Percentiles rank a stretch among this genome's conserved stretches.
These are phyloP conservation scores for Propithecus perrieri DNA, from an alignment of 2,797 vertebrate genomes.

Conservation along the genomic window DNA sequence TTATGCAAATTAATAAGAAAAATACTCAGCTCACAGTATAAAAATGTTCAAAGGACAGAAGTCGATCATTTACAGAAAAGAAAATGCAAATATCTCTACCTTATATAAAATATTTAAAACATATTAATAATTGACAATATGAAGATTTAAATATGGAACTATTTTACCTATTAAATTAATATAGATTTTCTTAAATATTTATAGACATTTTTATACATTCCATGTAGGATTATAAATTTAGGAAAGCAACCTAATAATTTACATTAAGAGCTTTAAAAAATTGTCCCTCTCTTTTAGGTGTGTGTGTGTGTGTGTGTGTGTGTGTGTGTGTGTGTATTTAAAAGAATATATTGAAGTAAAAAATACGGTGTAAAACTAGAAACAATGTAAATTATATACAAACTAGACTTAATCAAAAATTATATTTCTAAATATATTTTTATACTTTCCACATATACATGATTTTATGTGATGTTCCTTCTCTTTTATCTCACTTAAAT, in stretches of 20 bases:
- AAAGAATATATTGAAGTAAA: background rate
- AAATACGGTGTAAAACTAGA: background rate
- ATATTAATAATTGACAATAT: background rate
- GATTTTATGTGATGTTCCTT: background rate
- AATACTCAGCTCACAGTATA: background rate
- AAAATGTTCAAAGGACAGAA: background rate
- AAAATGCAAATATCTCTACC: slow-evolving; percentile 16
- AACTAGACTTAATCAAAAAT: background rate
- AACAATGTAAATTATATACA: background rate
- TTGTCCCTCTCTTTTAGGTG: background rate
- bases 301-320: too few species aligned
- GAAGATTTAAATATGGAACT: slow-evolving; percentile 10
- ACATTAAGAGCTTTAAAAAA: background rate
- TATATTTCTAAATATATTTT: slow-evolving; percentile 25
- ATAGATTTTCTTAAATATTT: slow-evolving; percentile 26
- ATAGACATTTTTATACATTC: background rate
- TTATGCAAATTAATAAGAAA: slow-evolving; percentile 24
- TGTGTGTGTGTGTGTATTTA: background rate
- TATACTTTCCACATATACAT: background rate
- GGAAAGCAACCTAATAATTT: slow-evolving; percentile 11
- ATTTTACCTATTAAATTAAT: slow-evolving; percentile 27
- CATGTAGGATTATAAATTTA: background rate
- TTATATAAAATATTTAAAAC: slow-evolving; percentile 22
- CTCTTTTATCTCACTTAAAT: background rate
- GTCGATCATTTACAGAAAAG: background rate